A percentile compares a stretch with the other conserved stretches of the same genome.
These are phyloP conservation scores for Thermophis baileyi DNA, from an alignment of 2,113 vertebrate species.

Conservation along the genomic window DNA sequence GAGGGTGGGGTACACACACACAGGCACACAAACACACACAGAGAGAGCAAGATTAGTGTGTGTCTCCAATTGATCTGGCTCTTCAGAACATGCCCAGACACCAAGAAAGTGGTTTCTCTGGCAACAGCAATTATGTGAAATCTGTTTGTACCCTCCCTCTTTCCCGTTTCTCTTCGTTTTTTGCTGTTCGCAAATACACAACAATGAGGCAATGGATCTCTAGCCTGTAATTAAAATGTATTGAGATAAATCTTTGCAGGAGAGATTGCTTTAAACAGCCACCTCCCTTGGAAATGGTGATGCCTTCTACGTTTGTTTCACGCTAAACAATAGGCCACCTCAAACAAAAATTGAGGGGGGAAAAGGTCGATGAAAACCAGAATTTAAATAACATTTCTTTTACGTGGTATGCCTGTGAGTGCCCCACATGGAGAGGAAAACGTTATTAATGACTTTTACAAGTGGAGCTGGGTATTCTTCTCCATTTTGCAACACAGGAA, in stretches of 20 bases:
- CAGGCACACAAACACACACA: background rate
- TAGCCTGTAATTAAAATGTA: conserved; percentile 59
- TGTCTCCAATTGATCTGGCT: conserved; percentile 54
- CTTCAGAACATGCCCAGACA: conserved; percentile 70
- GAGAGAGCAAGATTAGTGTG: conserved; percentile 45
- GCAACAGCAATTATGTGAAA: conserved; percentile 70
- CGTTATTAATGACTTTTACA: background rate
- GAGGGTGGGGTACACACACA: conserved; percentile 3
- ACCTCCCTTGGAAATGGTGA: conserved; percentile 25
- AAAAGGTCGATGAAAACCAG: conserved; percentile 21
- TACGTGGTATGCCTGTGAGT: background rate
- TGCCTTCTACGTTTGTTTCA: conserved; percentile 1
- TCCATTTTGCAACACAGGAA: background rate
- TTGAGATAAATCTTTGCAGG: conserved; percentile 53
- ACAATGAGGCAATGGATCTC: conserved; percentile 56
- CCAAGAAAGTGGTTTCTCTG: conserved; percentile 72
- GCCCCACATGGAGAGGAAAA: conserved; percentile 4
- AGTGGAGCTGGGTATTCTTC: background rate
- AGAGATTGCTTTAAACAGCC: conserved; percentile 24
- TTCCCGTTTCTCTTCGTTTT: conserved; percentile 59
- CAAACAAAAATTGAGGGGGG: conserved; percentile 24
- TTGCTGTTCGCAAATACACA: conserved; percentile 65
- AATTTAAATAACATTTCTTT: background rate
- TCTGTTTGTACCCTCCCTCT: conserved; percentile 49
- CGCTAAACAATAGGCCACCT: conserved; percentile 11